Base-by-base conservation (phyloP, 2,797 vertebrate species). In the Halcyon smyrnensis region DNA sequence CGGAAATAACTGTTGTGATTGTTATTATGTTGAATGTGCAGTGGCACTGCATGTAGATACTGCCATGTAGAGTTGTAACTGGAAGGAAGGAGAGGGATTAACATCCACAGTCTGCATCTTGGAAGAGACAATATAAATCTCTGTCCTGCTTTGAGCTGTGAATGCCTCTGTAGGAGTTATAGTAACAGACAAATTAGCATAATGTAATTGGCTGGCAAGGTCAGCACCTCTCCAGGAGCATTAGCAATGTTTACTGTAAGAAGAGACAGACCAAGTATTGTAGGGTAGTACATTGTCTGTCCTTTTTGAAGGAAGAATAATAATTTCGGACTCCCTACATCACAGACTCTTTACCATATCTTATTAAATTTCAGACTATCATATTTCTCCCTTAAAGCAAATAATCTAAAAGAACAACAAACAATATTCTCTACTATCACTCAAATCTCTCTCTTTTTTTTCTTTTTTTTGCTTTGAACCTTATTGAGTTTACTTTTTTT, bases 151-250 rank as follows among this genome's bases (percentile, higher is more conserved):
- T 69, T 94, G 90, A 92, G 70, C 46, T 60, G 85, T 95, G 94
- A 96, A 94, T 93, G 96, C 93, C 94, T 96, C 95, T 94, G 90
- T 95, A 87, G 93, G 95, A 97, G 95, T 97, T 94, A 96, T 95
- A 97, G 96, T 89, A 96, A 94, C 94, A 93, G 97, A 96, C 96
- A 97, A 92, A 97, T 98, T 97, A 97, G 96, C 96, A 93, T 97
- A 97, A 97, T 98, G 97, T 97, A 96, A 97, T 97, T 96, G 97
- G 95, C 93, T 96, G 94, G 95, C 95, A 95, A 96, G 95, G 97
- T 97, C 96, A 97, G 89, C 93, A 88, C 87, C 79, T 97, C 91
- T 96, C 92, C 84, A 90, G 85, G 91, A 96, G 90, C 97, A 86
- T 96, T 94, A 97, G 85, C 90, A 77, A 46, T 85, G 89, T 89